Percentiles rank a stretch among this genome's conserved stretches.
phyloP scores from a whole-genome alignment of 2,888 invertebrate genomes.

The Trichogramma evanescens region DNA sequence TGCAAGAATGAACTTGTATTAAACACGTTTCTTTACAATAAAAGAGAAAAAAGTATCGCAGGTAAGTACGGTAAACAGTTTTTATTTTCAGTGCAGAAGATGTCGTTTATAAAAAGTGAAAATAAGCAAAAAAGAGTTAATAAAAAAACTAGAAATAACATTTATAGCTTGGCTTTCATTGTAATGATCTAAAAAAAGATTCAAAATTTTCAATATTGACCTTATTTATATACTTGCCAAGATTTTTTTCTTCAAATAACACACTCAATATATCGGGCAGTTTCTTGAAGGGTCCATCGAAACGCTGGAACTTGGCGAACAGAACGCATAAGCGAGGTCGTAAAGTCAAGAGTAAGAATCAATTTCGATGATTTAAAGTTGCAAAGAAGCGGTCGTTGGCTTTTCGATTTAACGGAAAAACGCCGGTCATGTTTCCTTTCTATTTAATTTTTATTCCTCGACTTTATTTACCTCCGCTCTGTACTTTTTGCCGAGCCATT shows the following conservation, averaged over 20 bases:
- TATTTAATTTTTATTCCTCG: slow-evolving; percentile 11
- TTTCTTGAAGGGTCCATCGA: slow-evolving; percentile 7
- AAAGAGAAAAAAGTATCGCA: no score
- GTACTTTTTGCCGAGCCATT: not conserved
- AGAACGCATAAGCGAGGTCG: slow-evolving; percentile 3
- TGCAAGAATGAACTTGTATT: no score
- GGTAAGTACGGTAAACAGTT: no score
- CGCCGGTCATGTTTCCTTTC: not conserved
- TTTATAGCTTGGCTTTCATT: no score
- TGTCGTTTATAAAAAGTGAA: no score
- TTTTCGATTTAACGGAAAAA: not conserved
- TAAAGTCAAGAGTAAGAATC: slow-evolving; percentile 11
- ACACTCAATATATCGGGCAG: not conserved
- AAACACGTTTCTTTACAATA: no score
- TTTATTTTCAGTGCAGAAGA: no score
- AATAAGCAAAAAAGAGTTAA: no score
- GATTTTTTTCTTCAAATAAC: not conserved
- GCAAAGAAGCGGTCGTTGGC: slow-evolving; percentile 1
- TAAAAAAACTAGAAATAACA: no score
- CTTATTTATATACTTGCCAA: no score
- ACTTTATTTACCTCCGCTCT: slow-evolving; percentile 13
- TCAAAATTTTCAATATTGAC: no score
- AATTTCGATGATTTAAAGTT: slow-evolving; percentile 16
- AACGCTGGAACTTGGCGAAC: slow-evolving; percentile 5
- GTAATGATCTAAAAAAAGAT: no score